Conservation (phyloP, 2,888 invertebrate genomes). For the Periphyllus acericola region DNA sequence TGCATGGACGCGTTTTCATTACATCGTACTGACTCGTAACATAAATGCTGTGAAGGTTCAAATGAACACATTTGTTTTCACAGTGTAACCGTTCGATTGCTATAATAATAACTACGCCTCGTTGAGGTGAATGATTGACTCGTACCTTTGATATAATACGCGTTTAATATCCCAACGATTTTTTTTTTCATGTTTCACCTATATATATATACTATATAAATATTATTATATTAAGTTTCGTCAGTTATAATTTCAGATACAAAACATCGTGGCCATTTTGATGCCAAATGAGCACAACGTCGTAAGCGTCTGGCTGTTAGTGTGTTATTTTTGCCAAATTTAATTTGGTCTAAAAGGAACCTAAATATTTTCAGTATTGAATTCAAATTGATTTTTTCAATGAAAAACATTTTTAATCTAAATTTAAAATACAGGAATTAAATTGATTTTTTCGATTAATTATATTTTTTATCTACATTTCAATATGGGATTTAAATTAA, state of each 20-base stretch:
- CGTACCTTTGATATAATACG: not conserved
- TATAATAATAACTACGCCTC: not conserved
- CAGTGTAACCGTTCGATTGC: not conserved
- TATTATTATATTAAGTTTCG: too few relatives aligned
- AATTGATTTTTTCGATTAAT: too few relatives aligned
- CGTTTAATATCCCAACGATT: not conserved
- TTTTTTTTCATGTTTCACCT: not conserved
- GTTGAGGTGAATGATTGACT: not conserved
- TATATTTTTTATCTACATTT: too few relatives aligned
- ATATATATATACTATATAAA: not conserved
- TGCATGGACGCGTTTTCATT: too few relatives aligned
- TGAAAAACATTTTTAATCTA: too few relatives aligned
- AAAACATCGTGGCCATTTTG: not conserved
- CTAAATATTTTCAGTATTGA: too few relatives aligned
- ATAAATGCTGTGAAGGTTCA: not conserved
- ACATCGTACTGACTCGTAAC: too few relatives aligned
- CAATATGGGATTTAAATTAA: too few relatives aligned
- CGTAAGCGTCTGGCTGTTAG: not conserved
- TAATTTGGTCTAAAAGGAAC: not conserved
- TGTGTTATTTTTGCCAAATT: not conserved
- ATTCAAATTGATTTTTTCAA: too few relatives aligned
- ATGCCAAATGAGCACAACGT: not conserved
- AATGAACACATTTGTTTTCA: not conserved
- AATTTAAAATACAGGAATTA: too few relatives aligned
- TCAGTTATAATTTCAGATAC: not conserved